Evolutionary conservation across 2,113 vertebrate species (phyloP).

Genomic region (Vidua macroura): DNA sequence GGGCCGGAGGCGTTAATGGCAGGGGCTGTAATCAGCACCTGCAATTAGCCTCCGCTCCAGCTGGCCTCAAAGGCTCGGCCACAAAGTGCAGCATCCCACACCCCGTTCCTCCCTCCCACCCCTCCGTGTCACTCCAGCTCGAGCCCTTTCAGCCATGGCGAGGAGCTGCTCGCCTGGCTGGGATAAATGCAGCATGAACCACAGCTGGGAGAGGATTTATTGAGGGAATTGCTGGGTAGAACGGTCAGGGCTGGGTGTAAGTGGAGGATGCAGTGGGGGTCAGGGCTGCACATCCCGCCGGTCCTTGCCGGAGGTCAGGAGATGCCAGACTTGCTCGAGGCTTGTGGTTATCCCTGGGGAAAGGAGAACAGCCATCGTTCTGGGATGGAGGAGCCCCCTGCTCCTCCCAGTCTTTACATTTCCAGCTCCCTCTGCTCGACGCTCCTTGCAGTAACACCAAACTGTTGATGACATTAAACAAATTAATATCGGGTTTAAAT

Average conservation of each 20-base stretch:
- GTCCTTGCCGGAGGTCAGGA: not conserved
- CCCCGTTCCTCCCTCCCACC: not conserved
- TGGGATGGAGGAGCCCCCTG: not conserved
- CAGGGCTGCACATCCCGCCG: rapidly evolving
- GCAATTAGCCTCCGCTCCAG: constrained; percentile 29
- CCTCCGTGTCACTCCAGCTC: not conserved
- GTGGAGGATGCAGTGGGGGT: rapidly evolving
- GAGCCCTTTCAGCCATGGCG: rapidly evolving
- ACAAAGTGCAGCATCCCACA: not conserved
- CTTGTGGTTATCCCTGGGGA: not conserved
- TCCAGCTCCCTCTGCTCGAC: not conserved
- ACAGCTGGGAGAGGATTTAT: not conserved
- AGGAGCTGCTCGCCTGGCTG: not conserved
- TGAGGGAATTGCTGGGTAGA: not conserved
- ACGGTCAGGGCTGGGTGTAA: not conserved
- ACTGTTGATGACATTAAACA: constrained; percentile 52
- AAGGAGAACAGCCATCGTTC: not conserved
- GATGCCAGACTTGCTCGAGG: not conserved
- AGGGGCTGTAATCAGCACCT: constrained; percentile 31
- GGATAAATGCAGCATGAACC: not conserved
- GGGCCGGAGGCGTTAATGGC: not conserved
- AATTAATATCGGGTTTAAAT: constrained; percentile 58
- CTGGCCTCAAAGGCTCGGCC: not conserved
- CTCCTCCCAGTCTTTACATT: not conserved
- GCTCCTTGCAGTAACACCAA: not conserved